Conservation (phyloP, 2,113 vertebrate genomes). For the Caracal caracal region DNA sequence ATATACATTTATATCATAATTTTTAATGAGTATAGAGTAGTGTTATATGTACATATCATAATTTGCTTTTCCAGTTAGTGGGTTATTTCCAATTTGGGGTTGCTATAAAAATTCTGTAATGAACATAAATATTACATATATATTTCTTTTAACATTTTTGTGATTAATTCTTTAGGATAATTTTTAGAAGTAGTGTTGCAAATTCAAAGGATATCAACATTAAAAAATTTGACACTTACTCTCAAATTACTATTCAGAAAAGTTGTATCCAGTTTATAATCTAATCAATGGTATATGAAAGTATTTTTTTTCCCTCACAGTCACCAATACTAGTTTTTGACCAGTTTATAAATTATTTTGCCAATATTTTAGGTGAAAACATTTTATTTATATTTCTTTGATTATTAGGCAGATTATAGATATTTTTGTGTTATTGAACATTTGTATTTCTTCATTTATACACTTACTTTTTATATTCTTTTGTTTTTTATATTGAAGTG, state of each 20-base stretch:
- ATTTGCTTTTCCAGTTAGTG: not conserved
- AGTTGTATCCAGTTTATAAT: not conserved
- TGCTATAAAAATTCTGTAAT: slow-evolving; percentile 9
- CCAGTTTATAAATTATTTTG: slow-evolving; percentile 46
- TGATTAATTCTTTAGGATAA: slow-evolving; percentile 4
- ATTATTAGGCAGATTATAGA: not conserved
- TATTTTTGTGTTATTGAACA: slow-evolving; percentile 42
- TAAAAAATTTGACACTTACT: not conserved
- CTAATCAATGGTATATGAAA: not conserved
- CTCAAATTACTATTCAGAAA: slow-evolving; percentile 33
- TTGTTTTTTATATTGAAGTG: not conserved
- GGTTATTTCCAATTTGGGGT: not conserved
- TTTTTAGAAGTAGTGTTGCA: slow-evolving; percentile 23
- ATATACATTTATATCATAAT: not conserved
- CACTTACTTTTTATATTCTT: not conserved
- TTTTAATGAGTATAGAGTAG: slow-evolving; percentile 30
- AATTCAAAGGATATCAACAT: not conserved
- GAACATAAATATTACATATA: not conserved
- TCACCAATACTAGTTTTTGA: slow-evolving; percentile 33
- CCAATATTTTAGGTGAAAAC: slow-evolving; percentile 3
- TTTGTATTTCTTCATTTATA: slow-evolving; percentile 50
- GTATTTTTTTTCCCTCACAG: not conserved
- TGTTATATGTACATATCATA: not conserved
- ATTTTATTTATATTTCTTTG: slow-evolving; percentile 50
- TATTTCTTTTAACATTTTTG: slow-evolving; percentile 32